Conservation (phyloP, 2,888 invertebrate species). For the Synergus laeviventris region DNA sequence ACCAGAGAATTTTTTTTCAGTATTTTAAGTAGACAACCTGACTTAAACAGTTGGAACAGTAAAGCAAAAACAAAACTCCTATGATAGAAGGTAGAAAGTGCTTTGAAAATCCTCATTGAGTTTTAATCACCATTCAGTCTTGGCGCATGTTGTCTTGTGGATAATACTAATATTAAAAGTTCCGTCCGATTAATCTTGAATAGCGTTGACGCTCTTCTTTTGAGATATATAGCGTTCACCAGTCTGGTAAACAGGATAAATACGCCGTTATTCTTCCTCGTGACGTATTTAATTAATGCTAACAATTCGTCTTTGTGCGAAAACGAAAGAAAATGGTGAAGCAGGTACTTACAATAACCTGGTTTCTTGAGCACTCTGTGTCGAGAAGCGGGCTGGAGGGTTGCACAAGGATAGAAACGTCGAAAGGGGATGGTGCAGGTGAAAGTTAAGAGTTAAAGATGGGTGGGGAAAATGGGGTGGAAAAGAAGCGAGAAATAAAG, state of each 20-base stretch:
- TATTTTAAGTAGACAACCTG: constrained; percentile 25
- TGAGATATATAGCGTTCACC: constrained; percentile 29
- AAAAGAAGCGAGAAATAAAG: constrained; percentile 49
- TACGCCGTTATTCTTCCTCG: constrained; percentile 49
- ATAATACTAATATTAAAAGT: constrained; percentile 34
- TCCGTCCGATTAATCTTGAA: constrained; percentile 32
- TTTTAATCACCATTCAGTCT: constrained; percentile 28
- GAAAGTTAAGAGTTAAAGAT: constrained; percentile 58
- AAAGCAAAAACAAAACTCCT: constrained; percentile 7
- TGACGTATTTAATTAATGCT: constrained; percentile 67
- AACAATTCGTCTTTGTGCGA: constrained; percentile 69
- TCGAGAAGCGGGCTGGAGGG: constrained; percentile 62
- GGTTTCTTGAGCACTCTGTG: constrained; percentile 64
- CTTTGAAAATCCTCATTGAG: constrained; percentile 6
- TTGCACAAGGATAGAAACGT: constrained; percentile 43
- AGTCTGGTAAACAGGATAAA: constrained; percentile 53
- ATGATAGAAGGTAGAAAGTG: background rate
- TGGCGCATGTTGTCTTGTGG: background rate
- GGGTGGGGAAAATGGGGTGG: constrained; percentile 47
- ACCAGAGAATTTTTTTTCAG: background rate
- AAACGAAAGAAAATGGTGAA: constrained; percentile 65
- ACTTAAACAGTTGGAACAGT: background rate
- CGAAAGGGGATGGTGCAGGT: constrained; percentile 63
- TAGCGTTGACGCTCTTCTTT: constrained; percentile 37
- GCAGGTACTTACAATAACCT: constrained; percentile 71